Evolutionary conservation across 2,113 vertebrate species (phyloP).

Genomic region (Copsychus sechellarum): DNA sequence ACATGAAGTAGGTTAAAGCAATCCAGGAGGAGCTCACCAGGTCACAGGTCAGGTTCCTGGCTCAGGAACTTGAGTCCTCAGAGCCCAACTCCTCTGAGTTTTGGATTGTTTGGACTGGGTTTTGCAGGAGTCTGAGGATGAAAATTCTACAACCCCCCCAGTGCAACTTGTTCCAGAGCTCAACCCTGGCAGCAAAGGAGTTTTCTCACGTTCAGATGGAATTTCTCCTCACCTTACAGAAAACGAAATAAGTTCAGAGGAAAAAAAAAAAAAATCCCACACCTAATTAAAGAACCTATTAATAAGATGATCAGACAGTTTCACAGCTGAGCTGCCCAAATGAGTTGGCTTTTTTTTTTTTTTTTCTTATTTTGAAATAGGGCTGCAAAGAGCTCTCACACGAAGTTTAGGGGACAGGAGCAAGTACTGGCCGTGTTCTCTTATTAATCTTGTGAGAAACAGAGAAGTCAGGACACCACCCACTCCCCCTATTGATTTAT

Average conservation of each 20-base stretch:
- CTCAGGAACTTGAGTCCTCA: background rate
- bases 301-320: background rate
- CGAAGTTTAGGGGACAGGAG: background rate
- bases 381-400: background rate
- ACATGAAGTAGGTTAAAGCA: background rate
- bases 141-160: background rate
- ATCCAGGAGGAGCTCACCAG: background rate
- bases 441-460: background rate
- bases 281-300: constrained; percentile 30
- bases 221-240: background rate
- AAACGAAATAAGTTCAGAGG: background rate
- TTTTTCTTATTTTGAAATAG: background rate
- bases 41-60: background rate
- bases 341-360: background rate
- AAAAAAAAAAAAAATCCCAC: background rate
- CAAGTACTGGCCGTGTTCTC: background rate
- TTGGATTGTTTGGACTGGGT: background rate
- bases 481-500: background rate
- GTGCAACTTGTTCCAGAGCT: background rate
- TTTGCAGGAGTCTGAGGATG: background rate
- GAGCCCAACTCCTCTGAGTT: background rate
- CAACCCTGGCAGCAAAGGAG: background rate
- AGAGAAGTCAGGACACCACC: background rate
- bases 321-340: background rate
- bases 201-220: background rate